phyloP scores from a whole-genome alignment of 1,140 invertebrate genomes.

The Pogonognathellus flavescens region DNA sequence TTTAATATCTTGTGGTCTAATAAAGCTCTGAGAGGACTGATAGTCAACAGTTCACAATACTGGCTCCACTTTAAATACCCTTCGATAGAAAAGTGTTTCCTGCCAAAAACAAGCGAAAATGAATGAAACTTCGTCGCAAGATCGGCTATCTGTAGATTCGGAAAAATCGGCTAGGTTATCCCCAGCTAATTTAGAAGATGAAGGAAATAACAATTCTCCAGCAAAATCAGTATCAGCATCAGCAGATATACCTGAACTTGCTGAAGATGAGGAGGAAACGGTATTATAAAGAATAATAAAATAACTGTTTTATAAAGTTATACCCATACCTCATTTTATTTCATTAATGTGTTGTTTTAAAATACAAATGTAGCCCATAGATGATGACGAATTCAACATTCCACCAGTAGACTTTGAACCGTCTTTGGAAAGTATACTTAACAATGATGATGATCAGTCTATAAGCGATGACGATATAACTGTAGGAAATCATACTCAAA shows the following conservation, averaged over 20 bases:
- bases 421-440: slow-evolving; percentile 88
- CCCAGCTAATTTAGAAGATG: neutral
- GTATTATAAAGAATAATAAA: slow-evolving; percentile 31
- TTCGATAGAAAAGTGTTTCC: too few species aligned
- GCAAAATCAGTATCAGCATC: neutral
- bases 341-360: neutral
- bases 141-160: neutral
- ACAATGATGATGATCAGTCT: slow-evolving; percentile 79
- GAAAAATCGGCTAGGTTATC: neutral
- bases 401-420: slow-evolving; percentile 82
- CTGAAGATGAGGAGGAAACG: slow-evolving; percentile 53
- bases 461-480: slow-evolving; percentile 74
- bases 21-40: too few species aligned
- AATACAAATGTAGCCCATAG: slow-evolving; percentile 68
- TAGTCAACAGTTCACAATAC: too few species aligned
- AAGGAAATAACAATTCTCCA: slow-evolving; percentile 24
- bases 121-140: neutral
- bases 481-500: slow-evolving; percentile 34
- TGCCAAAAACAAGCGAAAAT: too few species aligned
- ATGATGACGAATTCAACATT: slow-evolving; percentile 87
- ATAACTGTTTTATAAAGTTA: too few species aligned
- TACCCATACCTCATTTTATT: neutral
- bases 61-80: too few species aligned
- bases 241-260: slow-evolving; percentile 27
- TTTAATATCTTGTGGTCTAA: too few species aligned